Evolutionary conservation across 2,113 vertebrate species (phyloP), one percentile per base, ranked within the genome.

Genomic region (Ophthalmolycus amberensis): DNA sequence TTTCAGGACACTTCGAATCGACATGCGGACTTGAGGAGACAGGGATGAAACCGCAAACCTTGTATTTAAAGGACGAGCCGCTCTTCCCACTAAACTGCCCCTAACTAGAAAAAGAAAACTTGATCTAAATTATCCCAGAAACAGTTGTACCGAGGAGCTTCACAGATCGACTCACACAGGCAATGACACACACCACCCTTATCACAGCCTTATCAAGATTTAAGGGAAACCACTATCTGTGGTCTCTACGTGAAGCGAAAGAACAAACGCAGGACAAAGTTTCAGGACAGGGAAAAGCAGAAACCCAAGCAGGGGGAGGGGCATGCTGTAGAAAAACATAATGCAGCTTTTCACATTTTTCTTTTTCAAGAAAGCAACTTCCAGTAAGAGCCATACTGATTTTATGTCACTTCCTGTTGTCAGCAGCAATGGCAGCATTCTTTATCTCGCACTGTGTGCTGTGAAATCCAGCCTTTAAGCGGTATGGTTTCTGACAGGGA

Each of bases 401-500:
- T 95, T 90, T 88, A 92, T 88, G 93, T 94, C 85, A 95, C 89
- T 94, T 95, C 94, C 94, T 95, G 94, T 94, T 88, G 85, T 94
- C 82, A 90, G 67, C 81, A 77, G 93, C 91, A 94, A 94, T 91
- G 83, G 79, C 85, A 84, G 75, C 77, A 70, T 80, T 89, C 54
- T 81, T 65, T 65, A 56, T 82, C 66, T 83, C 16, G 9, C 67
- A 90, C 68, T 90, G 64, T 91, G 76, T 82, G 67, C 73, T 85
- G 84, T 92, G 80, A 90, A 90, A 90, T 92, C 65, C 83, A 84
- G 82, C 84, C 50, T 83, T 89, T 59, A 40, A 58, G 37, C 56
- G 63, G 75, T 85, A 83, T 75, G 77, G 79, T 93, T 91, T 85
- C 79, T 80, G 69, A 80, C 46, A 85, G 91, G 90, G 92, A 83